Conservation (phyloP, 2,888 invertebrate species). For the Erebia aethiops region DNA sequence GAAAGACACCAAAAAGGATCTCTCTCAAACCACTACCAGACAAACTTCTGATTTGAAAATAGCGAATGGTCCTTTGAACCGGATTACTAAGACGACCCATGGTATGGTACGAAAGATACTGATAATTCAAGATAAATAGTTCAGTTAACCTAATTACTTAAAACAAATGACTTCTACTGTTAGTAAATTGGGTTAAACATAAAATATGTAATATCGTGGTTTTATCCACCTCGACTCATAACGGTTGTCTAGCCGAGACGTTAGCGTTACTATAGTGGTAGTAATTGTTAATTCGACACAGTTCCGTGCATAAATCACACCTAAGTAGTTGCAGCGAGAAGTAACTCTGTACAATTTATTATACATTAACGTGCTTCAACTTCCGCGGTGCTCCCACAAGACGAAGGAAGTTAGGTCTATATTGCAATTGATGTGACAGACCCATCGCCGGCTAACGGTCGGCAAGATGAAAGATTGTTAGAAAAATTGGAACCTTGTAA, state of each 20-base stretch:
- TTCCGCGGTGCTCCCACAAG: slow-evolving; percentile 50
- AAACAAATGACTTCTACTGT: too few relatives aligned
- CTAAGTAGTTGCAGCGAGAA: slow-evolving; percentile 64
- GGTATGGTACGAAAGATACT: neutral
- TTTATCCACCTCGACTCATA: slow-evolving; percentile 45
- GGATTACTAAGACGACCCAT: neutral
- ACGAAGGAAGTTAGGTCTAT: slow-evolving; percentile 61
- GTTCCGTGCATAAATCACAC: slow-evolving; percentile 72
- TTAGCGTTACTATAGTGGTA: slow-evolving; percentile 57
- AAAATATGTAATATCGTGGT: slow-evolving; percentile 41
- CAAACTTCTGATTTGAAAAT: too few relatives aligned
- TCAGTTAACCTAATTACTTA: too few relatives aligned
- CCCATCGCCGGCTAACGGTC: slow-evolving; percentile 46
- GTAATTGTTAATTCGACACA: slow-evolving; percentile 78
- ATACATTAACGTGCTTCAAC: slow-evolving; percentile 55
- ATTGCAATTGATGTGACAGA: slow-evolving; percentile 49
- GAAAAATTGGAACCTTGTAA: slow-evolving; percentile 72
- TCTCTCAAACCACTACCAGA: too few relatives aligned
- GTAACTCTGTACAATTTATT: slow-evolving; percentile 72
- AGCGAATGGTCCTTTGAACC: neutral
- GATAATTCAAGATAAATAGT: neutral
- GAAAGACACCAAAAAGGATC: too few relatives aligned
- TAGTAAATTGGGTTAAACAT: slow-evolving; percentile 37
- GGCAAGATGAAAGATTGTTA: slow-evolving; percentile 51
- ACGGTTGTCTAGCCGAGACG: slow-evolving; percentile 55